Conservation (phyloP, 2,113 vertebrate species). For the Antechinus flavipes region DNA sequence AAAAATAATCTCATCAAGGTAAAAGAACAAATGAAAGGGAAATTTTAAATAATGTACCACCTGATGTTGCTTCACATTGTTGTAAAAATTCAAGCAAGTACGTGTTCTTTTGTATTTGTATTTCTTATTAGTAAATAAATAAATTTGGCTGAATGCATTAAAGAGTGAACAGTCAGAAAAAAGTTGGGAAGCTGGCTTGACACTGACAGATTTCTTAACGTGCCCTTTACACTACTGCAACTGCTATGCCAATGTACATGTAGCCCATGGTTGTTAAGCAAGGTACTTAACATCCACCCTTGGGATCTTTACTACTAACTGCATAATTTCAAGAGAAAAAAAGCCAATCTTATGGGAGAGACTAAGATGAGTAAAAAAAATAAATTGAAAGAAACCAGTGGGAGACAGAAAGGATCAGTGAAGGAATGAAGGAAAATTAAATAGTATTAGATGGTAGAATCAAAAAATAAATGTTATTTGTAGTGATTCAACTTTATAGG, state of each 20-base stretch:
- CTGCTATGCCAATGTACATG: not conserved
- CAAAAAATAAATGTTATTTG: not conserved
- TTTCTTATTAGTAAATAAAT: not conserved
- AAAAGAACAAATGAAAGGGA: not conserved
- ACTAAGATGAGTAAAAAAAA: not conserved
- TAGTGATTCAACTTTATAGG: not conserved
- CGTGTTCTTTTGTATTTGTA: not conserved
- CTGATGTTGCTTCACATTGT: fast-evolving
- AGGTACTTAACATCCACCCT: not conserved
- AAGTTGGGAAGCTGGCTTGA: not conserved
- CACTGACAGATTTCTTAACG: not conserved
- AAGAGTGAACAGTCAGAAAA: not conserved
- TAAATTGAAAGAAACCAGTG: not conserved
- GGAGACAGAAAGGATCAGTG: not conserved
- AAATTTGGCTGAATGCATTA: not conserved
- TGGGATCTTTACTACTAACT: not conserved
- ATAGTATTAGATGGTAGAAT: not conserved
- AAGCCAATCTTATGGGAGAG: not conserved
- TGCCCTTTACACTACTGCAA: not conserved
- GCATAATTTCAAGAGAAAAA: not conserved
- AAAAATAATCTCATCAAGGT: not conserved
- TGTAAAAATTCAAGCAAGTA: not conserved
- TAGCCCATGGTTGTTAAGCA: conserved; percentile 10
- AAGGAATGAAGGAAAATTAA: not conserved
- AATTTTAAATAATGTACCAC: not conserved